Percentiles rank a stretch among this genome's conserved stretches.
These are phyloP conservation scores for Acrobeloides nanus DNA, from an alignment of 2,888 invertebrate species.

Conservation along the genomic window DNA sequence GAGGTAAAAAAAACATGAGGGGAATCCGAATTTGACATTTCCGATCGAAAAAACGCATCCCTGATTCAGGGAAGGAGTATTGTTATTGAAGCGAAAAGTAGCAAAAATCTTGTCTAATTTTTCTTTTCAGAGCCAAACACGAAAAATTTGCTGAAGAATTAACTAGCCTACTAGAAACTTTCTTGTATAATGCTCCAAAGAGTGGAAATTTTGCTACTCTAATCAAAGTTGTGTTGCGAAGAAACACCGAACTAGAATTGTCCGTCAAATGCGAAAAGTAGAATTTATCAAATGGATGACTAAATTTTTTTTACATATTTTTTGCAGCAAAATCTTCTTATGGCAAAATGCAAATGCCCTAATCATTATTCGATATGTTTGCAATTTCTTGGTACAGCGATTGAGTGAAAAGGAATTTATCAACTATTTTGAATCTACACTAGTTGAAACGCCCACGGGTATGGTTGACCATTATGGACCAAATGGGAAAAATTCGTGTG, in stretches of 20 bases:
- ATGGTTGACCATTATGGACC: slow-evolving; percentile 10
- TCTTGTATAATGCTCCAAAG: slow-evolving; percentile 72
- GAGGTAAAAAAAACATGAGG: no score
- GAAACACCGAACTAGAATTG: slow-evolving; percentile 74
- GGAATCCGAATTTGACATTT: no score
- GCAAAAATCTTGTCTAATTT: not conserved
- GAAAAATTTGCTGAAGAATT: slow-evolving; percentile 64
- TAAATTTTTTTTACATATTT: not conserved
- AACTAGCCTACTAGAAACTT: slow-evolving; percentile 63
- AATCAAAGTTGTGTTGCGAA: slow-evolving; percentile 74
- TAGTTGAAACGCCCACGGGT: slow-evolving; percentile 55
- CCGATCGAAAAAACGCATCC: no score
- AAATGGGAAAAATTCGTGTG: slow-evolving; percentile 9
- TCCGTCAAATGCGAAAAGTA: slow-evolving; percentile 84
- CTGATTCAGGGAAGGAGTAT: no score
- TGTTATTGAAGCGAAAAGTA: not conserved
- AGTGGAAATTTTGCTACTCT: slow-evolving; percentile 84
- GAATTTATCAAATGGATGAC: no score
- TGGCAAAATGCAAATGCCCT: slow-evolving; percentile 92
- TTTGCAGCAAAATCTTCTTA: slow-evolving; percentile 67
- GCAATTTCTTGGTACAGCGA: slow-evolving; percentile 81
- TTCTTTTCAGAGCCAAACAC: slow-evolving; percentile 26
- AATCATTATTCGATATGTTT: slow-evolving; percentile 72
- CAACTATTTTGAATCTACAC: no score
- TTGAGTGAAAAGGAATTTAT: slow-evolving; percentile 79